Conservation (phyloP, 2,888 invertebrate species). For the Andrena hattorfiana region DNA sequence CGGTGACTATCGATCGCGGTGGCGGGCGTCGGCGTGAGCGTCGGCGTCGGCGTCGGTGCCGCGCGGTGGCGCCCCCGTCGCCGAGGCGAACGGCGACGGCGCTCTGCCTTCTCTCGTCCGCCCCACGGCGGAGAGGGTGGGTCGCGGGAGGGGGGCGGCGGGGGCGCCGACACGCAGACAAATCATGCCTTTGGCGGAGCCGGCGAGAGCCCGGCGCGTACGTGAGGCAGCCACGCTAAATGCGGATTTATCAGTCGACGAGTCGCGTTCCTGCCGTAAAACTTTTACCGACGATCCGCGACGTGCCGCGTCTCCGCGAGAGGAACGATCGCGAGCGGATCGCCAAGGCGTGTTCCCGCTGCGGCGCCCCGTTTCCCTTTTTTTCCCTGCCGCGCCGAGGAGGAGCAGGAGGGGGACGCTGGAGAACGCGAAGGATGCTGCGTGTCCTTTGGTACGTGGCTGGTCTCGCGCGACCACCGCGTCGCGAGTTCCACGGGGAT, state of each 20-base stretch:
- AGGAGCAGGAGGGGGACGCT: slow-evolving; percentile 44
- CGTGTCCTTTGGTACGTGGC: slow-evolving; percentile 26
- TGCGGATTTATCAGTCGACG: slow-evolving; percentile 68
- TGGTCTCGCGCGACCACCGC: neutral
- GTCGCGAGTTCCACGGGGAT: slow-evolving; percentile 3
- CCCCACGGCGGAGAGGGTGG: slow-evolving; percentile 47
- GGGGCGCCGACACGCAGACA: slow-evolving; percentile 74
- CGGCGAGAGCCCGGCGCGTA: slow-evolving; percentile 78
- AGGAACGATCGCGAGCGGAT: neutral
- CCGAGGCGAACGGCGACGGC: slow-evolving; percentile 63
- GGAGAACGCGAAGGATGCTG: slow-evolving; percentile 60
- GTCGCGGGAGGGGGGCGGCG: slow-evolving; percentile 66
- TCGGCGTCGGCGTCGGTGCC: slow-evolving; percentile 76
- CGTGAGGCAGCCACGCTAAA: slow-evolving; percentile 69
- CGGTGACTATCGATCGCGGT: slow-evolving; percentile 82
- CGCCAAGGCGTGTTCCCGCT: slow-evolving; percentile 55
- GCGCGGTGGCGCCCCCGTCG: slow-evolving; percentile 82
- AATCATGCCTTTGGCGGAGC: slow-evolving; percentile 77
- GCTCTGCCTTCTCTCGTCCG: slow-evolving; percentile 65
- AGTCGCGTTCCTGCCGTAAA: slow-evolving; percentile 52
- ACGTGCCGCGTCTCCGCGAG: slow-evolving; percentile 1
- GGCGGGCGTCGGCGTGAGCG: slow-evolving; percentile 78
- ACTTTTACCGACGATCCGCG: slow-evolving; percentile 56
- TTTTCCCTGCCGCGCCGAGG: neutral
- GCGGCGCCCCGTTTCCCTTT: slow-evolving; percentile 35